Evolutionary conservation across 2,113 vertebrate species (phyloP), one percentile per base, ranked within the genome.

Genomic region (Tiliqua scincoides): DNA sequence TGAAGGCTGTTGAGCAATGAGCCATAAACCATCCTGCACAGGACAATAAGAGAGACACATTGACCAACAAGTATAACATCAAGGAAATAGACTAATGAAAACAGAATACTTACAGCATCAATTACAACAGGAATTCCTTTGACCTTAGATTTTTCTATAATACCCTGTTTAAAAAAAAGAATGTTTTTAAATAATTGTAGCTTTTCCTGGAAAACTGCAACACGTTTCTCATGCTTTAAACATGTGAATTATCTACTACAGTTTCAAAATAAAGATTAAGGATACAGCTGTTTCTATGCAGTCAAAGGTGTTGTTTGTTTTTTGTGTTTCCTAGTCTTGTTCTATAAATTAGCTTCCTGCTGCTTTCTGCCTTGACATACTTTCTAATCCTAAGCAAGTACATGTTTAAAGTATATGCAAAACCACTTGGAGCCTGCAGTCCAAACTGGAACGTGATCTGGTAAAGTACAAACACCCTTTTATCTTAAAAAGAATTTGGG

Each of bases 11-110:
- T 98, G 97, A 9, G 98, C 96, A 75, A 99, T 94, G 52, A 99
- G 97, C 98, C 98, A 99, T 89, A 99, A 96, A 88, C 98, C 99
- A 9, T 99, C 99, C 99, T 99, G 94, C 68, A 85, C 79, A 86
- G 92, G 85, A 76, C 30, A 93, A 18, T 6, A 71, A 71, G 37
- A 84, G 71, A 59, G 20, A 4, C 48, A 11, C 30, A 61, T 68
- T 95, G 82, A 95, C 63, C 35, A 18, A 63, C 73, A 0, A 74
- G 68, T 67, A 72, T 30, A 73, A 20, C 20, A 27, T 9, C 20
- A 88, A 73, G 37, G 8, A 23, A 70, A n/a, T 40, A 68, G 92
- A 43, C 72, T 59, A 77, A 88, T 67, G 5, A 79, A 91, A 83
- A 72, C 89, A 87, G 52, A 84, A 85, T 96, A 97, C 98, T 98